Base-by-base conservation (phyloP, 2,113 vertebrate genomes). In the Monopterus albus region DNA sequence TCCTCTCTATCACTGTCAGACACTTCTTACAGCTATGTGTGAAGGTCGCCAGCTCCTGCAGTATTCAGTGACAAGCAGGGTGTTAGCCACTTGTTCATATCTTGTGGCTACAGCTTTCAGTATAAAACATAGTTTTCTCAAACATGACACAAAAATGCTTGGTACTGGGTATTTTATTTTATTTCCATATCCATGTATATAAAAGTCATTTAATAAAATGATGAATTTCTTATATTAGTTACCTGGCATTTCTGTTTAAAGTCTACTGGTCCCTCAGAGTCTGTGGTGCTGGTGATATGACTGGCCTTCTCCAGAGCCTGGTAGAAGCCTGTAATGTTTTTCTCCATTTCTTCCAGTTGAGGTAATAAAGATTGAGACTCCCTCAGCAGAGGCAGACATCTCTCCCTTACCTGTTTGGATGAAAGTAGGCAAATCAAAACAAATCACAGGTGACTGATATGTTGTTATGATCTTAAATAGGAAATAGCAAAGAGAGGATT, bases 191-290 rank as follows among this genome's bases (percentile, higher is more conserved):
- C 2, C 17, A 4, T 51, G n/a, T 8, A 53, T 28, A 18, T 17
- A 35, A 50, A 59, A 47, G 17, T 26, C 3, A 49, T 18, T 26
- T 12, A 31, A 10, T 40, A 6, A 21, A 10, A 33, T 35, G 5
- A 20, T 13, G 4, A 0, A 18, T 26, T 4, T n/a, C 2, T 33
- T 18, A 17, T 5, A 3, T 4, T 15, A 25, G 69, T 92, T 91
- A 99, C 97, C 94, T 97, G 96, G 46, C 95, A 96, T 73, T 96
- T 96, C 85, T 96, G 95, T 72, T 96, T 97, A 66, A 96, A 97
- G 89, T 97, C 91, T 36, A 88, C 86, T 14, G 95, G 93, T 17
- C 95, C 92, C 4, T 96, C 96, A 0, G 88, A 92, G 71, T 97
- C 94, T 0, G 91, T 35, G 38, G 90, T 72, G 45, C 95, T 87